A percentile compares a stretch with the other conserved stretches of the same genome.
Evolutionary conservation across 2,888 invertebrate species (phyloP).

Genomic region (Conistra vaccinii): DNA sequence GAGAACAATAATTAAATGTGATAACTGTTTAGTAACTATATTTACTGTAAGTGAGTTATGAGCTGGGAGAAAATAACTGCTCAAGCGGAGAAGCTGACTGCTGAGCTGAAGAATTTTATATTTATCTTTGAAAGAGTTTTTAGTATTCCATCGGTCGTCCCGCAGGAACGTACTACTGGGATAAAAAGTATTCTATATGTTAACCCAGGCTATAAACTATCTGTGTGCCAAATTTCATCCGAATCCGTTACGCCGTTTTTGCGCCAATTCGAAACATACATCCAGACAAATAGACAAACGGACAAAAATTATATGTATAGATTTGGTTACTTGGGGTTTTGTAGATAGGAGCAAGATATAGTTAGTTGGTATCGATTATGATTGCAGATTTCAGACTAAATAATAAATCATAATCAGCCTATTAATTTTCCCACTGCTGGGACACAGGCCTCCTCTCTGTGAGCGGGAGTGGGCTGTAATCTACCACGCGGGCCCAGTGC

Average conservation of each 20-base stretch:
- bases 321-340: not conserved
- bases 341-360: not conserved
- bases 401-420: too few species aligned
- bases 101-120: not conserved
- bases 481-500: too few species aligned
- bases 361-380: not conserved
- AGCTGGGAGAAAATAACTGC: constrained; percentile 7
- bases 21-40: constrained; percentile 35
- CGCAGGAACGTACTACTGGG: not conserved
- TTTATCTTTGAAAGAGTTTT: not conserved
- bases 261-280: not conserved
- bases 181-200: not conserved
- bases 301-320: not conserved
- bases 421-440: too few species aligned
- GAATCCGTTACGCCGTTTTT: not conserved
- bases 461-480: too few species aligned
- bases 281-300: not conserved
- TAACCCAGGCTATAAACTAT: not conserved
- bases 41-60: constrained; percentile 6
- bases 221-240: not conserved
- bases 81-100: not conserved
- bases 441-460: too few species aligned
- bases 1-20: constrained; percentile 50
- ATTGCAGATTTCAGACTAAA: too few species aligned
- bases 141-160: too few species aligned